A percentile compares a stretch with the other conserved stretches of the same genome.
Conservation (phyloP, 2,797 vertebrate species). For the Sardinella longiceps region DNA sequence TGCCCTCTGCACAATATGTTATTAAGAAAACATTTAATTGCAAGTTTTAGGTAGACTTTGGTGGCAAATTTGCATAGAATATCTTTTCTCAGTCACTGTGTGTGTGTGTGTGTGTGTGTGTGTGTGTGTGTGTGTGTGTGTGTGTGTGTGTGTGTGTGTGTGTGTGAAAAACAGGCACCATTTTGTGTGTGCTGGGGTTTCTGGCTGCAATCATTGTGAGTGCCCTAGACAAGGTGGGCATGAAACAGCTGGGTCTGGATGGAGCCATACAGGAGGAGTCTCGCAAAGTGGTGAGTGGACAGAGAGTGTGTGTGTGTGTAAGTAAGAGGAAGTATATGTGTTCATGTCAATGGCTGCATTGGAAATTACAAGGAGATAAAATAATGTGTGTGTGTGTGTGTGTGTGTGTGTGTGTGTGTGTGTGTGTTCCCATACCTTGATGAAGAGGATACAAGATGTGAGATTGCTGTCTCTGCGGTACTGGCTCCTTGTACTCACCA, state of each 20-base stretch:
- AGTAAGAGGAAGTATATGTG: neutral
- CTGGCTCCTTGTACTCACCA: constrained; percentile 84
- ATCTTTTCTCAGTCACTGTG: neutral
- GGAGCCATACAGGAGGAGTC: constrained; percentile 77
- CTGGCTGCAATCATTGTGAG: constrained; percentile 76
- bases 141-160: constrained; percentile 30
- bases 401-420: constrained; percentile 14
- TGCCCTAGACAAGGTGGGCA: constrained; percentile 77
- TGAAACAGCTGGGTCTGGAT: constrained; percentile 81
- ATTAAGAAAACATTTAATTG: neutral
- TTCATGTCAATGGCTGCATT: neutral
- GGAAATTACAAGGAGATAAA: neutral
- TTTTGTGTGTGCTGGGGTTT: constrained; percentile 80
- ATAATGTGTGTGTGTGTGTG: neutral
- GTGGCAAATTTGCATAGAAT: neutral
- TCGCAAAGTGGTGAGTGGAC: constrained; percentile 76
- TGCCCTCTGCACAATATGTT: no score
- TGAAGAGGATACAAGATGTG: constrained; percentile 78
- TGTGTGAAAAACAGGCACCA: constrained; percentile 63
- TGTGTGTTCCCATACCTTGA: constrained; percentile 48
- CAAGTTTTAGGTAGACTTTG: neutral
- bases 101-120: constrained; percentile 14
- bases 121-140: constrained; percentile 27
- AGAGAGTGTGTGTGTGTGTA: neutral
- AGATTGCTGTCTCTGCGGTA: constrained; percentile 73